phyloP scores from a whole-genome alignment of 2,888 invertebrate genomes.

The Trisateles emortualis region DNA sequence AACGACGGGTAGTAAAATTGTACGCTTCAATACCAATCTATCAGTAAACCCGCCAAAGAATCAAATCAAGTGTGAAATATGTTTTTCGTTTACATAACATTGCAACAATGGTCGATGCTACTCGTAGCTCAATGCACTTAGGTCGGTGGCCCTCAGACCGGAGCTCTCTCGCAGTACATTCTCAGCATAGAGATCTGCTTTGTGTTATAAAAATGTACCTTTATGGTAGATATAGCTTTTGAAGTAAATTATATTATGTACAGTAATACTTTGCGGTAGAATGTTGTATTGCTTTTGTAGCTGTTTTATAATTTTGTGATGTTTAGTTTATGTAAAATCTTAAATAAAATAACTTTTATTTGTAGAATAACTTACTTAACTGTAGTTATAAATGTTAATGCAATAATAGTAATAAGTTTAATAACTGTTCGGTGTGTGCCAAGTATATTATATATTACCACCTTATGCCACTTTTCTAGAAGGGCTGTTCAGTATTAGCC shows the following conservation, averaged over 20 bases:
- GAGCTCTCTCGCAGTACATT: slow-evolving; percentile 46
- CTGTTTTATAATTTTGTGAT: not conserved
- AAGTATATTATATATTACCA: too few relatives aligned
- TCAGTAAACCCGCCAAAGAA: slow-evolving; percentile 6
- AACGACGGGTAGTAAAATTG: not conserved
- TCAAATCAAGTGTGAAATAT: slow-evolving; percentile 31
- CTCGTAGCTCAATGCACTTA: slow-evolving; percentile 50
- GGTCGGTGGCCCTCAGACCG: slow-evolving; percentile 56
- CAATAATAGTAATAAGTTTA: too few relatives aligned
- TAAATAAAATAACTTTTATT: too few relatives aligned
- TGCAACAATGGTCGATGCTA: slow-evolving; percentile 21
- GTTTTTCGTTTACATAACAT: slow-evolving; percentile 33
- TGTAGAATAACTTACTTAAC: too few relatives aligned
- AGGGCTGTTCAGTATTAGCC: too few relatives aligned
- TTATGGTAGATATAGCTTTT: slow-evolving; percentile 37
- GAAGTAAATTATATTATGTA: slow-evolving; percentile 12
- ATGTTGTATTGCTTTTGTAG: not conserved
- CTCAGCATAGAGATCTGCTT: slow-evolving; percentile 38
- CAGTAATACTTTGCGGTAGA: not conserved
- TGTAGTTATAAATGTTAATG: too few relatives aligned
- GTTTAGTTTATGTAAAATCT: slow-evolving; percentile 2
- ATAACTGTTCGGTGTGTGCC: too few relatives aligned
- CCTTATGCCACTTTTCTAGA: too few relatives aligned
- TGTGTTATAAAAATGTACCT: slow-evolving; percentile 51
- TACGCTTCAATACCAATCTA: not conserved